A percentile compares a stretch with the other conserved stretches of the same genome.
phyloP scores from a whole-genome alignment of 2,113 vertebrate genomes.

The Mirounga angustirostris region DNA sequence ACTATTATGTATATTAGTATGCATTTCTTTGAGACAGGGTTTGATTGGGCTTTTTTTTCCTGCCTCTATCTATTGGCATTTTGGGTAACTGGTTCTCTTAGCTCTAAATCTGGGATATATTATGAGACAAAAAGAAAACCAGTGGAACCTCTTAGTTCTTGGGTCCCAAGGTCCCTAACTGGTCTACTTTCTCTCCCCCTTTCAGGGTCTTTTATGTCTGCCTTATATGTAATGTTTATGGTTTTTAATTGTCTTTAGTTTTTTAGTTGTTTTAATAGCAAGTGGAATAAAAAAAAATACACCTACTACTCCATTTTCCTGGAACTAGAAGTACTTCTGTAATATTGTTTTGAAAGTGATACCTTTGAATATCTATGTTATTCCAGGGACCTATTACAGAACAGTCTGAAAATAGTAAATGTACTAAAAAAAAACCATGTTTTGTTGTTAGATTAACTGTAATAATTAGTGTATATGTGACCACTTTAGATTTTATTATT shows the following conservation, averaged over 20 bases:
- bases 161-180: background rate
- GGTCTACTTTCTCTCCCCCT: background rate
- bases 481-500: background rate
- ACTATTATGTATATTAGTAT: background rate
- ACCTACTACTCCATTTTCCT: background rate
- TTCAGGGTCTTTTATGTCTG: background rate
- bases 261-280: background rate
- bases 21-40: background rate
- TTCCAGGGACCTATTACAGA: background rate
- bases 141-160: background rate
- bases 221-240: background rate
- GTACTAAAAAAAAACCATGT: background rate
- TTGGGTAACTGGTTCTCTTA: background rate
- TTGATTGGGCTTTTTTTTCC: background rate
- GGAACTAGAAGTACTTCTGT: background rate
- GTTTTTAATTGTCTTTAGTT: background rate
- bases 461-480: background rate
- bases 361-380: background rate
- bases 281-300: background rate
- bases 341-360: background rate
- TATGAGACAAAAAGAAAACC: background rate
- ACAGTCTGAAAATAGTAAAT: background rate
- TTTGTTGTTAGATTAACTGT: background rate
- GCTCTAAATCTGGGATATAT: background rate
- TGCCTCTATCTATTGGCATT: background rate